A percentile compares a stretch with the other conserved stretches of the same genome.
These are phyloP conservation scores for Scyliorhinus canicula DNA, from an alignment of 2,797 vertebrate species.

Conservation along the genomic window DNA sequence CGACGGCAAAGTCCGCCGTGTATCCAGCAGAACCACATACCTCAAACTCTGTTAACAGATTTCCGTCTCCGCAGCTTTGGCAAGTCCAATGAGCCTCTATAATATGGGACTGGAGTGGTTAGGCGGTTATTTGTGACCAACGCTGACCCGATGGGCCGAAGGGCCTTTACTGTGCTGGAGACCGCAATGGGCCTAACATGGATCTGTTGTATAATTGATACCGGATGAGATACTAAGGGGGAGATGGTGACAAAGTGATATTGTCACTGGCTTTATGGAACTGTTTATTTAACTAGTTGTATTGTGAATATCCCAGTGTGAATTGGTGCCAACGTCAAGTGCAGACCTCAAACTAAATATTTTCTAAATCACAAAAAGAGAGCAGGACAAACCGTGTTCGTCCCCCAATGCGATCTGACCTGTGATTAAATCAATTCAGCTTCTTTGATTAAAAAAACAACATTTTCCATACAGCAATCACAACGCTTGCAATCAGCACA, in stretches of 20 bases:
- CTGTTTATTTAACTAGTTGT: neutral
- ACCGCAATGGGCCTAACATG: too few relatives aligned
- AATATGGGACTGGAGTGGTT: too few relatives aligned
- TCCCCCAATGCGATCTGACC: neutral
- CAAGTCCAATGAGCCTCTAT: too few relatives aligned
- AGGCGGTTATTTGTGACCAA: too few relatives aligned
- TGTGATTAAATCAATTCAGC: neutral
- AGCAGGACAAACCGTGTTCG: neutral
- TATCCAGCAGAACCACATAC: too few relatives aligned
- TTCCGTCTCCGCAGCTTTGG: neutral
- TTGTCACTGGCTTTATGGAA: neutral
- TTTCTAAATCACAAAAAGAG: neutral
- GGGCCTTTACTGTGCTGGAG: too few relatives aligned
- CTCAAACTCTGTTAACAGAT: neutral
- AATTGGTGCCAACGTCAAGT: neutral
- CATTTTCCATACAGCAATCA: neutral
- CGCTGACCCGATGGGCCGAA: too few relatives aligned
- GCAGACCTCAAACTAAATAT: neutral
- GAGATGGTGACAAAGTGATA: too few relatives aligned
- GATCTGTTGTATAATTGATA: neutral
- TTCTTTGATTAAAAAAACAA: neutral
- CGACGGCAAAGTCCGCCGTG: too few relatives aligned
- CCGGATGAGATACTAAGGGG: neutral
- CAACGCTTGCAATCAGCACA: slow-evolving; percentile 17
- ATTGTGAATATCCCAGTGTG: neutral